Conservation (phyloP, 2,113 vertebrate species). For the Callionymus lyra region DNA sequence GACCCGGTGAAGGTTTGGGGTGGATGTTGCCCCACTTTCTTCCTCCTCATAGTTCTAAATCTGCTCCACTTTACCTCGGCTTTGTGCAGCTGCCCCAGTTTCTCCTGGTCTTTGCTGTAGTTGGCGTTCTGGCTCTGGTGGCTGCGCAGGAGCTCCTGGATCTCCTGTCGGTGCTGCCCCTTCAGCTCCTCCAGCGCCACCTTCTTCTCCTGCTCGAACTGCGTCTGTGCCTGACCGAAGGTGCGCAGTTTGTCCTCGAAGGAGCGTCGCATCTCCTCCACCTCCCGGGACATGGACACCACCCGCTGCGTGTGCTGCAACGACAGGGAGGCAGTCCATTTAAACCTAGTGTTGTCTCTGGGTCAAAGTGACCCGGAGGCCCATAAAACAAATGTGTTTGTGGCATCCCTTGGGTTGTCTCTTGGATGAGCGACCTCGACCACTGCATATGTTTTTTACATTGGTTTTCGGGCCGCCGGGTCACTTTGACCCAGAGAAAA, state of each 20-base stretch:
- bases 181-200: slow-evolving; percentile 80
- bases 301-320: slow-evolving; percentile 88
- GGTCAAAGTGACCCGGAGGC: too few relatives aligned
- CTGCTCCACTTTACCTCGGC: slow-evolving; percentile 58
- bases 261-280: slow-evolving; percentile 92
- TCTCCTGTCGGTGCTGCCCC: slow-evolving; percentile 78
- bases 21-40: slow-evolving; percentile 11
- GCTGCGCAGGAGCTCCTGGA: slow-evolving; percentile 85
- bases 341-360: too few relatives aligned
- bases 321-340: background rate
- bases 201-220: slow-evolving; percentile 90
- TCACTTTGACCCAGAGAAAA: too few relatives aligned
- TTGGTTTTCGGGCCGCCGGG: too few relatives aligned
- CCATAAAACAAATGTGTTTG: too few relatives aligned
- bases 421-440: too few relatives aligned
- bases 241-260: slow-evolving; percentile 88
- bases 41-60: background rate
- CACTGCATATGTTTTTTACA: too few relatives aligned
- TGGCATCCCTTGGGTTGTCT: too few relatives aligned
- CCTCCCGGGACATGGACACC: slow-evolving; percentile 93
- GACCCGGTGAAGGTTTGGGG: too few relatives aligned
- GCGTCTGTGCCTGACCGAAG: slow-evolving; percentile 81
- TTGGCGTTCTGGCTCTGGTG: slow-evolving; percentile 85
- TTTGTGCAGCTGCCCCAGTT: slow-evolving; percentile 78
- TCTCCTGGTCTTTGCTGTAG: slow-evolving; percentile 85